A percentile compares a stretch with the other conserved stretches of the same genome.
Evolutionary conservation across 2,797 vertebrate species (phyloP).

Genomic region (Carapus acus): DNA sequence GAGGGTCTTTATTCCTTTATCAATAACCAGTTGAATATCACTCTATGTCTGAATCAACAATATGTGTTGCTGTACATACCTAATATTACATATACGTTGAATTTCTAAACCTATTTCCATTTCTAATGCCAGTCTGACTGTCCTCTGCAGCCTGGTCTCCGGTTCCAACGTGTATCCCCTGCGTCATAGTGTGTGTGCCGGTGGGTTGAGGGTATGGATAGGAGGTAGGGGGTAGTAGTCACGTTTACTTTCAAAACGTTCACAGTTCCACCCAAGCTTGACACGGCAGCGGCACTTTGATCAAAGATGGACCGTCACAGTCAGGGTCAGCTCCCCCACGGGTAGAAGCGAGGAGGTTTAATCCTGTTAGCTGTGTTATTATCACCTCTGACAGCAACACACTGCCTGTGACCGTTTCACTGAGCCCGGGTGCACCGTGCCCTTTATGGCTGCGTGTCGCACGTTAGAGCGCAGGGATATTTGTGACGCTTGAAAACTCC

Average conservation of each 20-base stretch:
- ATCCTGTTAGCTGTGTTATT: conserved; percentile 51
- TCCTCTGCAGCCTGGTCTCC: no score
- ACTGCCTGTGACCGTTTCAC: conserved; percentile 42
- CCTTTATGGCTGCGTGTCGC: conserved; percentile 19
- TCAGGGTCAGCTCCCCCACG: conserved; percentile 37
- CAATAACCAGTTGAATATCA: no score
- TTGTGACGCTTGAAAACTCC: no score
- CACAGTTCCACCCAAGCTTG: conserved; percentile 25
- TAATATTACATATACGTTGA: no score
- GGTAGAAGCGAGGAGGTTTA: conserved; percentile 20
- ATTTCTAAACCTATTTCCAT: no score
- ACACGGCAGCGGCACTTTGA: conserved; percentile 33
- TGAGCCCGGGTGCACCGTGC: conserved; percentile 31
- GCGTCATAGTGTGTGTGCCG: conserved; percentile 5
- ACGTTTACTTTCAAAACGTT: conserved; percentile 8
- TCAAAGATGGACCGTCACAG: conserved; percentile 42
- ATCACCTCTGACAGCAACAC: conserved; percentile 39
- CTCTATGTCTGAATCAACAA: no score
- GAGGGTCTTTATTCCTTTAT: no score
- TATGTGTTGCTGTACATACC: no score
- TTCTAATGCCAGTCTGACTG: no score
- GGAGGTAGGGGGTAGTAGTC: neutral
- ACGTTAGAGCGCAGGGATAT: conserved; percentile 10
- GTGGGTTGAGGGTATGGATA: neutral
- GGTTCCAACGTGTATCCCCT: no score